Evolutionary conservation across 2,113 vertebrate genomes (phyloP), one percentile per base, ranked within the genome.

Genomic region (Trematomus loennbergii): DNA sequence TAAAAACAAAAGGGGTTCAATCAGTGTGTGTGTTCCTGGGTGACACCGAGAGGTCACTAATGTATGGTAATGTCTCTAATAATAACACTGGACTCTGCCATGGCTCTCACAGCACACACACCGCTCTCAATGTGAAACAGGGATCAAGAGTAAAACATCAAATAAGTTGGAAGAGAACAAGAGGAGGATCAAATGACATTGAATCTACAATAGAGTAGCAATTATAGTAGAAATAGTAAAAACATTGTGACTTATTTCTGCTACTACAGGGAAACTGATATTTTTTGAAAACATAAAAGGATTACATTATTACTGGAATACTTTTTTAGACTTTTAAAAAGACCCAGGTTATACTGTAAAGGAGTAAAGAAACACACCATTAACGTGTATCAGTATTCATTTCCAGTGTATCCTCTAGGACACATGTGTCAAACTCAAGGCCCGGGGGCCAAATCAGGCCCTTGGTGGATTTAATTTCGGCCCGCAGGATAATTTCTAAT

Each of bases 1-100:
- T 75, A 87, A 68, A 65, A 68, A 79, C 36, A 33, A 73, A 40
- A 9, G 18, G 78, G 78, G 65, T 59, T 82, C n/a, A 5, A 53
- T 80, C 76, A 78, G 75, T 81, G 82, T 79, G 5, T 59, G 0
- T 40, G 15, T 36, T 17, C 58, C 20, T 3, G 1, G 43, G 49
- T 20, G n/a, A 50, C 6, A 62, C 15, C 22, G 17, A 17, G 43
- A 53, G 67, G 48, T 45, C 40, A 12, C 57, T 64, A 18, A 46
- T 12, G 60, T 58, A 15, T 12, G 46, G 12, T 20, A 15, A 36
- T 22, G 63, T 4, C 3, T 54, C 9, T 11, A 22, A 7, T 67
- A 3, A 43, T 53, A 70, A 81, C 63, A 72, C 68, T 40, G 36
- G 36, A 40, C 36, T 40, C 36, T 40, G 36, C 36, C 36, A 40